Percentiles rank a stretch among this genome's conserved stretches.
phyloP scores from a whole-genome alignment of 1,140 invertebrate species.

The Pectinophora gossypiella region DNA sequence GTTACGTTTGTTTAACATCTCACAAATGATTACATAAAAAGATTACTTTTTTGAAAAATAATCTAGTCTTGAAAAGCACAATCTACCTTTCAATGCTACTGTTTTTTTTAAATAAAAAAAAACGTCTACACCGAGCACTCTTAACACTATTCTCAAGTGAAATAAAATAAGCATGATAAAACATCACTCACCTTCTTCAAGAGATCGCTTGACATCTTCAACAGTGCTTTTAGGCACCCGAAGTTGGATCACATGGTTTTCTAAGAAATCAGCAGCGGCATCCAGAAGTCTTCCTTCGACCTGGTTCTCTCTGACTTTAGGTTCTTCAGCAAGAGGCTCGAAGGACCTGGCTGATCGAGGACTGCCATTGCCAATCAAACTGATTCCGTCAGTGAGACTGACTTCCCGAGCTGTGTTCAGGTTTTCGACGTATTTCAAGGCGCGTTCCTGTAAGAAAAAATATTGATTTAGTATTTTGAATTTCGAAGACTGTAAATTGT shows the following conservation, averaged over 20 bases:
- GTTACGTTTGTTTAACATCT: too few relatives aligned
- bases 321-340: slow-evolving; percentile 79
- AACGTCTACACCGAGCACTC: too few relatives aligned
- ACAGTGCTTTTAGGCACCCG: slow-evolving; percentile 83
- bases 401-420: slow-evolving; percentile 64
- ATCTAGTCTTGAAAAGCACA: too few relatives aligned
- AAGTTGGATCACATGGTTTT: slow-evolving; percentile 86
- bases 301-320: slow-evolving; percentile 82
- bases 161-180: too few relatives aligned
- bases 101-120: too few relatives aligned
- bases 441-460: slow-evolving; percentile 79
- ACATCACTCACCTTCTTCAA: slow-evolving; percentile 76
- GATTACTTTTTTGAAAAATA: too few relatives aligned
- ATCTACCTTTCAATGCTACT: too few relatives aligned
- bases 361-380: slow-evolving; percentile 80
- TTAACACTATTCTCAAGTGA: too few relatives aligned
- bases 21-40: too few relatives aligned
- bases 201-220: slow-evolving; percentile 80
- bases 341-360: slow-evolving; percentile 69
- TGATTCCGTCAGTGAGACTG: slow-evolving; percentile 83
- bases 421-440: slow-evolving; percentile 81
- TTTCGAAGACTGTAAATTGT: too few relatives aligned
- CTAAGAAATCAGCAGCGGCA: slow-evolving; percentile 83
- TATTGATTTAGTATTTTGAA: too few relatives aligned
- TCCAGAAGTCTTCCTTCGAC: slow-evolving; percentile 85